Base-by-base conservation (phyloP, 2,888 invertebrate genomes). In the Diadromus collaris region DNA sequence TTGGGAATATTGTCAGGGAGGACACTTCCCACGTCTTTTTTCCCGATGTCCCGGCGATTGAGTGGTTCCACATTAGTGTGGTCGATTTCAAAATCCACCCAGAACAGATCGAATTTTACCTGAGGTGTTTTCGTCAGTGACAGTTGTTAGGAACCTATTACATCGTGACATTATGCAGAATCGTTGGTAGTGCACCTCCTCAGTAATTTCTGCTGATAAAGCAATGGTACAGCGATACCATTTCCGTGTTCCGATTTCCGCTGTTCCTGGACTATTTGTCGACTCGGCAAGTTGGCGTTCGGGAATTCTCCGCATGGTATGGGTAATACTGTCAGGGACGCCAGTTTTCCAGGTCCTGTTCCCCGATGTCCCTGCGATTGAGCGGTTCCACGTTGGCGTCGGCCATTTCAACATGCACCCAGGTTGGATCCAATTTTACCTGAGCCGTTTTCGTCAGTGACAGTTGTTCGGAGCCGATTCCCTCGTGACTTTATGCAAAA, bases 251-350 rank as follows among this genome's bases (percentile, higher is more conserved):
- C n/a, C n/a, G n/a, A n/a, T n/a, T n/a, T n/a, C n/a, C n/a, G n/a
- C n/a, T n/a, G n/a, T n/a, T n/a, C n/a, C n/a, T 51, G 34, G 38
- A 38, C 46, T 10, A n/a, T 54, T 34, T 16, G 51, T 60, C 4
- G 46, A 44, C 21, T 46, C 21, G 9, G 32, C 46, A 34, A 60
- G 32, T 19, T 70, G 46, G 46, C 32, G 34, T 32, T 48, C 34
- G 24, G 21, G 60, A 69, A 69, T 69, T 32, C 9, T 58, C 58
- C 21, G 56, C 64, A 64, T 65, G 46, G 51, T 71, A 51, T 51
- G 21, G 24, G 51, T 4, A 51, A 51, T 51, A 51, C 9, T 21
- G 51, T 51, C 24, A 10, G 4, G 24, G 51, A 13, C 51, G 9
- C 51, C n/a, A n/a, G n/a, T n/a, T 10, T 24, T 1, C 10, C 51